A percentile compares a stretch with the other conserved stretches of the same genome.
Conservation (phyloP, 2,113 vertebrate genomes). For the Corydoras maculifer region DNA sequence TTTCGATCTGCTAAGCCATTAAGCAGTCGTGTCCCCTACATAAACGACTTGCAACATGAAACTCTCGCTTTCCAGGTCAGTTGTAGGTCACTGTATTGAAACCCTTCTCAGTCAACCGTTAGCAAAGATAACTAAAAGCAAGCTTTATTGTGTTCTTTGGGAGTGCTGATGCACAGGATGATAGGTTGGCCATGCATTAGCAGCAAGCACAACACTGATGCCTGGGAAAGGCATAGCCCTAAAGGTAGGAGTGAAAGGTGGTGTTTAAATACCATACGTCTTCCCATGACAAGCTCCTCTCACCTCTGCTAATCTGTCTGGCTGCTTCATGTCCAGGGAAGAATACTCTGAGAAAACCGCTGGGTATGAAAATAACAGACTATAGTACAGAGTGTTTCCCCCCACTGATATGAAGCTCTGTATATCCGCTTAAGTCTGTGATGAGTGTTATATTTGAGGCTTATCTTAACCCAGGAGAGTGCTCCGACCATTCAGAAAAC, state of each 20-base stretch:
- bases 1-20: no score
- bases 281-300: constrained; percentile 16
- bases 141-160: constrained; percentile 22
- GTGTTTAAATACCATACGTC: constrained; percentile 29
- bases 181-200: constrained; percentile 13
- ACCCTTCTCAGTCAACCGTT: not conserved
- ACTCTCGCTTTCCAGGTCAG: not conserved
- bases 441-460: constrained; percentile 30
- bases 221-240: not conserved
- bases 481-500: constrained; percentile 21
- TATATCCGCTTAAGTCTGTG: constrained; percentile 11
- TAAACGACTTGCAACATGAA: not conserved
- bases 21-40: not conserved
- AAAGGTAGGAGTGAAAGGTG: constrained; percentile 18
- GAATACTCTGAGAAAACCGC: not conserved
- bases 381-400: constrained; percentile 28
- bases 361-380: constrained; percentile 9
- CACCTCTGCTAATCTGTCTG: not conserved
- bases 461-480: constrained; percentile 36
- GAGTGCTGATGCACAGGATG: constrained; percentile 16
- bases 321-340: not conserved
- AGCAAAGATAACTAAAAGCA: constrained; percentile 14
- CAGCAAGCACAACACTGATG: constrained; percentile 18
- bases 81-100: not conserved
- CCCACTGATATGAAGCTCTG: constrained; percentile 8